Evolutionary conservation across 2,797 vertebrate genomes (phyloP).

Genomic region (Sciurus carolinensis): DNA sequence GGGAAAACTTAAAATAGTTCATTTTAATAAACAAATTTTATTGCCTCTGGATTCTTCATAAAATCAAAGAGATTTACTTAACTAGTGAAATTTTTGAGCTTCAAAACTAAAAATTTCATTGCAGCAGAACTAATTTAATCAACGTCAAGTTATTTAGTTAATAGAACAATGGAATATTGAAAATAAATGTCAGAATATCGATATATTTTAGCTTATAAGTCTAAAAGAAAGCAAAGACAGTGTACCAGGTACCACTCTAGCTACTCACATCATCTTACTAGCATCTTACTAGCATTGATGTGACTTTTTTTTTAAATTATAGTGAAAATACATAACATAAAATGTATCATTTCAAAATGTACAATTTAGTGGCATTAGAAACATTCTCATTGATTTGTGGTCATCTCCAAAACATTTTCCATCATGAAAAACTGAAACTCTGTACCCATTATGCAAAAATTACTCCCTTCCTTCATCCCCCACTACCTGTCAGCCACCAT

Average conservation of each 20-base stretch:
- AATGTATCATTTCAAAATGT: background rate
- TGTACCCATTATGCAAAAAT: background rate
- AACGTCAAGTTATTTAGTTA: conserved; percentile 26
- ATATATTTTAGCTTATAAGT: background rate
- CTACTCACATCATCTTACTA: background rate
- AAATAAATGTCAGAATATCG: conserved; percentile 4
- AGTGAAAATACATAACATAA: background rate
- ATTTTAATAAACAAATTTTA: conserved; percentile 55
- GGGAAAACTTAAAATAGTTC: background rate
- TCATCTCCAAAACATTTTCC: background rate
- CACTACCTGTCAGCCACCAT: background rate
- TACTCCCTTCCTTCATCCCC: background rate
- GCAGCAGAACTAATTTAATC: background rate
- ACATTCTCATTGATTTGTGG: background rate
- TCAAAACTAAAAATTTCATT: conserved; percentile 19
- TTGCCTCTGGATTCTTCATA: background rate
- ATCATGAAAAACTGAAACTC: background rate
- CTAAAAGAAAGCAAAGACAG: conserved; percentile 4
- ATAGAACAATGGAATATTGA: background rate
- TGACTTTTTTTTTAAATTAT: background rate
- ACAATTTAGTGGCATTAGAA: background rate
- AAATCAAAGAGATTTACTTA: background rate
- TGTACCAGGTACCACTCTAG: background rate
- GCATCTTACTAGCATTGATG: background rate
- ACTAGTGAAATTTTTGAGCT: background rate